Base-by-base conservation (phyloP, 2,888 invertebrate genomes). In the Hecatera dysodea region DNA sequence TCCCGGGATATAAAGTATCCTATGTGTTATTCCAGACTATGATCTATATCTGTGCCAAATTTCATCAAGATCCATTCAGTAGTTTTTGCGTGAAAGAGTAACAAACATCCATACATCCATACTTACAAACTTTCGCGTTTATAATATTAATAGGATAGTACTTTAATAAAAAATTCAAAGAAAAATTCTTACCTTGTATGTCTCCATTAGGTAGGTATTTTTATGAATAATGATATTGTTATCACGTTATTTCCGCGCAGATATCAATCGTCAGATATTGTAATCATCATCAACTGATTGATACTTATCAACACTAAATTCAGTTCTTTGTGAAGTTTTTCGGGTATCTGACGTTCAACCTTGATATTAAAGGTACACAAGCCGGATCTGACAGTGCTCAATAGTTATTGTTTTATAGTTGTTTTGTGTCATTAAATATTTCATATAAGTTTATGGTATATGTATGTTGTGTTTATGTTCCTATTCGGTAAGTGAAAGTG, bases 211-310 rank as follows among this genome's bases (percentile, higher is more conserved):
- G 70, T 39, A 39, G 39, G 39, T 72, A 71, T 71, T 36, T 62
- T 27, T 69, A 60, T 63, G 63, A 73, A 66, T 67, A 81, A 83
- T 85, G 81, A 84, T 48, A 74, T 84, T 81, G 81, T 85, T 91
- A 92, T 91, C 91, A 78, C 36, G 80, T 83, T 84, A 90, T 91
- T 94, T 94, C 91, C 91, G 88, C 78, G 87, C 89, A 89, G 93
- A 94, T 95, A 94, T 85, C 77, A 90, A 92, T 93, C 90, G 85
- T 89, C 89, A 89, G 90, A 93, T 93, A 90, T 82, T 80, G 72
- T 89, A 90, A 90, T 90, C 89, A 84, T 86, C 83, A 88, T 85
- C 82, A 84, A 81, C 77, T 75, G 75, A 85, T 85, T 86, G 84
- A 83, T 87, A 85, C 74, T 77, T 82, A 88, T 89, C 86, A 74